phyloP scores from a whole-genome alignment of 2,797 vertebrate species.

The Fistularia commersonii region DNA sequence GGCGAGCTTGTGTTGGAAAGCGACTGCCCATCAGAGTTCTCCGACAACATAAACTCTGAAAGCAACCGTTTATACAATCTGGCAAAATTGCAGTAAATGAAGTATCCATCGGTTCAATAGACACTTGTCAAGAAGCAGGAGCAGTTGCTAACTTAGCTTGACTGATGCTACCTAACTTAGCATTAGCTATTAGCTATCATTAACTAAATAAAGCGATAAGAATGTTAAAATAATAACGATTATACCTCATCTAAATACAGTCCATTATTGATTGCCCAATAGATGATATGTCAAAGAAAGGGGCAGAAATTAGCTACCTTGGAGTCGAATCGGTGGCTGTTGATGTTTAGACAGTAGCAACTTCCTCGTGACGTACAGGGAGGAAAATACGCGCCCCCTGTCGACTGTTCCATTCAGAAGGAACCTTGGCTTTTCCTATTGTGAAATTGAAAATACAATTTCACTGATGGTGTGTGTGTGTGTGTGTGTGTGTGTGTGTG shows the following conservation, averaged over 20 bases:
- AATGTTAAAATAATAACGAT: neutral
- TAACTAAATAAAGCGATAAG: conserved; percentile 2
- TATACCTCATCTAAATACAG: neutral
- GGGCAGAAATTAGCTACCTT: conserved; percentile 43
- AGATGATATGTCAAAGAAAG: neutral
- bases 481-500: too few species aligned
- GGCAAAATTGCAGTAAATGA: too few species aligned
- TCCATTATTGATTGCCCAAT: neutral
- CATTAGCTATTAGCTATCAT: conserved; percentile 38
- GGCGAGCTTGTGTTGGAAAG: neutral
- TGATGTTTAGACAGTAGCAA: conserved; percentile 24
- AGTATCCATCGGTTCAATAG: neutral
- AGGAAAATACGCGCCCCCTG: conserved; percentile 25
- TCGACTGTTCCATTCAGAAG: neutral
- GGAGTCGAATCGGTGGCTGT: conserved; percentile 25
- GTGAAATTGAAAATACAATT: too few species aligned
- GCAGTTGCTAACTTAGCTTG: conserved; percentile 18
- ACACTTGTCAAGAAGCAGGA: conserved; percentile 1
- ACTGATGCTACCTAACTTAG: conserved; percentile 37
- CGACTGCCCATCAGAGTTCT: neutral
- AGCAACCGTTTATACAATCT: neutral
- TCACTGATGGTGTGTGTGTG: too few species aligned
- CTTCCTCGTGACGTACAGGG: conserved; percentile 37
- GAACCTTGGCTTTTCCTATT: neutral
- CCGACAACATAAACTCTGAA: neutral